Conservation (phyloP, 30 jellyfish, hydroid and myxozoan genomes). For the Nemopilema nomurai region DNA sequence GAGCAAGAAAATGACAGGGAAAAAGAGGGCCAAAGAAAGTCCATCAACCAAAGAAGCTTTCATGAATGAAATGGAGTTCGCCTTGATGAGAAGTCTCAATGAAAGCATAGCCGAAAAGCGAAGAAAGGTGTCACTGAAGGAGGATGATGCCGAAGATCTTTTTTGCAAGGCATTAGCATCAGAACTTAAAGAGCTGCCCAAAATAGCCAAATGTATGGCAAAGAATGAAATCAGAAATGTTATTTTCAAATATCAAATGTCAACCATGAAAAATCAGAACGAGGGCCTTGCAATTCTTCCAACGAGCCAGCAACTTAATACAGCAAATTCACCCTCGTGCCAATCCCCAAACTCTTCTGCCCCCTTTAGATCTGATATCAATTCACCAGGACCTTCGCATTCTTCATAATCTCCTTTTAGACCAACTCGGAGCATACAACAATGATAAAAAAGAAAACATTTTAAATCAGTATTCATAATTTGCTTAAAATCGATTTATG, state of each 20-base stretch:
- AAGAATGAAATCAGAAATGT: slow-evolving; percentile 35
- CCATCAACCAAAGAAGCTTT: neutral
- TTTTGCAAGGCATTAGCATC: slow-evolving; percentile 20
- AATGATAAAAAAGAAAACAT: neutral
- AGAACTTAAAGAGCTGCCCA: neutral
- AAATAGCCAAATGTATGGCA: neutral
- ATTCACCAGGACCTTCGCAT: neutral
- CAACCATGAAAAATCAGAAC: slow-evolving; percentile 17
- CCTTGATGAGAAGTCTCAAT: neutral
- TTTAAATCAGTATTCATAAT: neutral
- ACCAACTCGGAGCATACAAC: neutral
- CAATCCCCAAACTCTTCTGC: slow-evolving; percentile 1
- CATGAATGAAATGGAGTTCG: neutral
- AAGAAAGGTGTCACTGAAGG: neutral
- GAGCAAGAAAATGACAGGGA: neutral
- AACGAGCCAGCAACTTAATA: neutral
- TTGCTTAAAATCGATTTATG: neutral
- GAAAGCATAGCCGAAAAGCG: neutral
- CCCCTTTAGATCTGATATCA: neutral
- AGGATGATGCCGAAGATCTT: slow-evolving; percentile 34
- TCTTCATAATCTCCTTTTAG: neutral
- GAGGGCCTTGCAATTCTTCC: slow-evolving; percentile 1
- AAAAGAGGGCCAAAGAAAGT: neutral
- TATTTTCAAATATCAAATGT: slow-evolving; percentile 42
- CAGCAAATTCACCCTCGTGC: neutral